Evolutionary conservation across 2,888 invertebrate species (phyloP), one percentile per base, ranked within the genome.

Genomic region (Geotrupes spiniger): DNA sequence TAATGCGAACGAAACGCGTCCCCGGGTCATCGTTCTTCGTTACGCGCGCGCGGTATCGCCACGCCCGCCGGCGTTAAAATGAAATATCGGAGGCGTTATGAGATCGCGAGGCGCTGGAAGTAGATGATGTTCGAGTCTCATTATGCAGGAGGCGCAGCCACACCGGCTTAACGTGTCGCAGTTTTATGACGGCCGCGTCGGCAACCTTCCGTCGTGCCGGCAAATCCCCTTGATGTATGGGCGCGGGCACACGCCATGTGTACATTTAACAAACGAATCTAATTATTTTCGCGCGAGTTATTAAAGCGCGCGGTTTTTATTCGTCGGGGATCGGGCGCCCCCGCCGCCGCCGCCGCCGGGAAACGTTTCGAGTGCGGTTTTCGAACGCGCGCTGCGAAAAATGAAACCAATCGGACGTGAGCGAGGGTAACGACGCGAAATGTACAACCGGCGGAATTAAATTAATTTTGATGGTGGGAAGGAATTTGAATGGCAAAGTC

Each of bases 131-230:
- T 60, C 56, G 51, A 59, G 60, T 54, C 56, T 57, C 58, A 57
- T 60, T 60, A 59, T 59, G 57, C 60, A 56, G 53, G 54, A 53
- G 53, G 51, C 52, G 49, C 53, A 44, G 47, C 55, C 39, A 15
- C 46, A 56, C 49, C 56, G 55, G 60, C 58, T 60, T 60, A 60
- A 60, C 57, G 54, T 59, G 58, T 60, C 60, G 53, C 60, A 52
- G 51, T 56, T 57, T 59, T 58, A 58, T 54, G 51, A 56, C 54
- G 46, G 48, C 46, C 51, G 51, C 49, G 52, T 52, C 46, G 53
- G 49, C 36, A 40, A 21, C 33, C 40, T 29, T 37, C 38, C 17
- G 15, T 45, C 17, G 15, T 41, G 42, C n/a, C 27, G 36, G 29
- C 14, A 49, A 49, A 49, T 49, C 49, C 49, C 38, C 16, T 40